Evolutionary conservation across 2,888 invertebrate genomes (phyloP).

Genomic region (Agapostemon virescens): DNA sequence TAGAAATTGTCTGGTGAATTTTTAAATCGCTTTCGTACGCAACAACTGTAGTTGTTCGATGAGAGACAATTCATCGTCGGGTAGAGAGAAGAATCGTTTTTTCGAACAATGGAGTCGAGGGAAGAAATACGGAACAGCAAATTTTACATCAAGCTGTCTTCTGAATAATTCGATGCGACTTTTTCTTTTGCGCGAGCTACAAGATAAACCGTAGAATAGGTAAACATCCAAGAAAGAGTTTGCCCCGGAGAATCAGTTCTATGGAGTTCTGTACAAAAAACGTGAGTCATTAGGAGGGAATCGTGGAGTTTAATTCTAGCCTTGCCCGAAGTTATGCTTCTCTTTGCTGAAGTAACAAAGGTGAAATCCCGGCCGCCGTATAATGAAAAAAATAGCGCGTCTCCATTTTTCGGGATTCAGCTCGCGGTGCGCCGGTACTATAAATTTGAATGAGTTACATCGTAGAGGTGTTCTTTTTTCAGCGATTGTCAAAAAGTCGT

Average conservation of each 20-base stretch:
- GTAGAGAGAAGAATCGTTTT: not conserved
- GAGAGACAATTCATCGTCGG: not conserved
- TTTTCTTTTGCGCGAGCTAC: not conserved
- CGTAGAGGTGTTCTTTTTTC: not conserved
- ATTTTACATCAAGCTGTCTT: not conserved
- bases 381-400: conserved; percentile 12
- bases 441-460: conserved; percentile 31
- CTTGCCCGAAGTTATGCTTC: conserved; percentile 16
- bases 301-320: conserved; percentile 29
- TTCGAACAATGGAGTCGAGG: not conserved
- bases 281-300: conserved; percentile 6
- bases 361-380: not conserved
- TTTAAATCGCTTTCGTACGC: not conserved
- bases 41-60: not conserved
- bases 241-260: not conserved
- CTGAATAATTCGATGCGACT: not conserved
- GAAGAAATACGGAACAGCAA: not conserved
- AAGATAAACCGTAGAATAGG: not conserved
- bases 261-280: conserved; percentile 10
- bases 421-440: conserved; percentile 15
- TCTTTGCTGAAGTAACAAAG: conserved; percentile 18
- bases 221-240: not conserved
- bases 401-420: not conserved
- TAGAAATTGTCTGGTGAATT: not conserved
- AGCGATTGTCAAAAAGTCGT: conserved; percentile 3